These are phyloP conservation scores for Sorex fumeus DNA, from an alignment of 2,113 vertebrate species.

Conservation along the genomic window DNA sequence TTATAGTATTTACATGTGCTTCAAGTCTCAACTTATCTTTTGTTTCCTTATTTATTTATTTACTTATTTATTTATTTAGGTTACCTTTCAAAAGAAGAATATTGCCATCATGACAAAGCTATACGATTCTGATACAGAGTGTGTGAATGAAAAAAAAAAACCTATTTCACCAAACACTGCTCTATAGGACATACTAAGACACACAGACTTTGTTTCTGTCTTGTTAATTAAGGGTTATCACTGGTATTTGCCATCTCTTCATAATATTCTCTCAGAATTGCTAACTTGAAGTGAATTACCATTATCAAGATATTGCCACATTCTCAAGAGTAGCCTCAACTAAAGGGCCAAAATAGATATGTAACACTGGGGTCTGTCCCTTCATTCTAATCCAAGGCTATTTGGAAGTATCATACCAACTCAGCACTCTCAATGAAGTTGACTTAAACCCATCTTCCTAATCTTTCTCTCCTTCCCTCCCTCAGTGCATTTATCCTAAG, in stretches of 20 bases:
- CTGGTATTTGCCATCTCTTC: no score
- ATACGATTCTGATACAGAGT: neutral
- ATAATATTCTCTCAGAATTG: neutral
- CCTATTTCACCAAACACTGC: neutral
- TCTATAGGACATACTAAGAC: neutral
- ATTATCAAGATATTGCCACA: neutral
- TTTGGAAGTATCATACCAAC: neutral
- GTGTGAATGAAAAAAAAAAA: neutral
- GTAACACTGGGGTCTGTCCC: neutral
- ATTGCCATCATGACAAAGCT: neutral
- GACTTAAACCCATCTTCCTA: neutral
- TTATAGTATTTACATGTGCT: neutral
- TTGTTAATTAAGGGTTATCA: no score
- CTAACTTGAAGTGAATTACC: neutral
- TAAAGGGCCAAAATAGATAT: neutral
- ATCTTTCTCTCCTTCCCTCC: neutral
- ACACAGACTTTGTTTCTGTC: neutral
- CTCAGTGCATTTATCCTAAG: neutral
- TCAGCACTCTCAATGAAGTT: neutral
- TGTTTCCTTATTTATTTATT: no score
- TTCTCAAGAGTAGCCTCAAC: neutral
- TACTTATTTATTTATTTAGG: neutral
- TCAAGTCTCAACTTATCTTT: neutral
- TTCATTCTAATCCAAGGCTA: neutral
- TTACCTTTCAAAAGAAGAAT: constrained; percentile 16